Percentiles rank a stretch among this genome's conserved stretches.
These are phyloP conservation scores for Calypte anna DNA, from an alignment of 2,113 vertebrate species.

Conservation along the genomic window DNA sequence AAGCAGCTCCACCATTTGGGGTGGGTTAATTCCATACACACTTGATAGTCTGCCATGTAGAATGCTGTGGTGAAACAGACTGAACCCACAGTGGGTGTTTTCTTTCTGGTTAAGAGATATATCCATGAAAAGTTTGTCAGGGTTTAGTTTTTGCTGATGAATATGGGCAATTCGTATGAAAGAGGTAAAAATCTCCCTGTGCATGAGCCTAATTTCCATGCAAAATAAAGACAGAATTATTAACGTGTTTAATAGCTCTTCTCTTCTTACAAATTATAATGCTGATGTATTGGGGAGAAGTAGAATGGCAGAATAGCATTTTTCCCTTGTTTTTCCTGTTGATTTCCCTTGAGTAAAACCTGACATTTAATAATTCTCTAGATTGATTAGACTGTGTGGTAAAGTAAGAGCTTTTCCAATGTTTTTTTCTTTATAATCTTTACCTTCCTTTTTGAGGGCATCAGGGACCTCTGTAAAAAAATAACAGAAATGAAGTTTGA, in stretches of 20 bases:
- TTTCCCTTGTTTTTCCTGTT: neutral
- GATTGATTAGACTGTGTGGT: neutral
- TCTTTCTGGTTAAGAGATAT: neutral
- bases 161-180: neutral
- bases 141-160: neutral
- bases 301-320: neutral
- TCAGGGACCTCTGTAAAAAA: neutral
- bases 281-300: neutral
- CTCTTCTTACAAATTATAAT: neutral
- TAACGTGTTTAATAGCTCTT: neutral
- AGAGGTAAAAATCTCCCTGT: neutral
- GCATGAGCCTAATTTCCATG: neutral
- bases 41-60: rapidly evolving
- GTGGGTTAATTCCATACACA: rapidly evolving
- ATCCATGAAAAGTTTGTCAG: neutral
- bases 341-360: neutral
- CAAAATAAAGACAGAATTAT: neutral
- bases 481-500: neutral
- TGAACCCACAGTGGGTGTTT: neutral
- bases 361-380: neutral
- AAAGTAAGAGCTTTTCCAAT: neutral
- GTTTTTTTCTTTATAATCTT: neutral
- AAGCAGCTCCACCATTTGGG: neutral
- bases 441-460: neutral
- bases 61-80: neutral